Evolutionary conservation across 1,140 invertebrate species (phyloP).

Genomic region (Ruditapes philippinarum): DNA sequence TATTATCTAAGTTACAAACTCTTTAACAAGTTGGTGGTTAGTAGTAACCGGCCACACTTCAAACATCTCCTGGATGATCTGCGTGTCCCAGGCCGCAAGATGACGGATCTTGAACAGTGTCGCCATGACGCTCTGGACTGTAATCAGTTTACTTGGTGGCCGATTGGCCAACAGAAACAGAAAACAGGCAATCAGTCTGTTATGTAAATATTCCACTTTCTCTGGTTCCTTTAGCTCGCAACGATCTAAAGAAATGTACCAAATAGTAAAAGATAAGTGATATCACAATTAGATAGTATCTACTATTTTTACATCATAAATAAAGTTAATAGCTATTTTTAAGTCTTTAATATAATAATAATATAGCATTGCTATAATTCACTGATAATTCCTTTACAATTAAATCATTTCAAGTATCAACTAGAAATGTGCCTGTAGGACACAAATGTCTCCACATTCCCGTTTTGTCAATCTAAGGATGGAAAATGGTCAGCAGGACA

Average conservation of each 20-base stretch:
- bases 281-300: too few species aligned
- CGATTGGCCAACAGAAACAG: neutral
- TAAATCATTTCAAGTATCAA: too few species aligned
- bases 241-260: conserved; percentile 30
- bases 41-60: conserved; percentile 38
- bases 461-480: too few species aligned
- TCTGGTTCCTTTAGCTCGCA: neutral
- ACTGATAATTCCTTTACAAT: too few species aligned
- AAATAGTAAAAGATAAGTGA: neutral
- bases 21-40: conserved; percentile 37
- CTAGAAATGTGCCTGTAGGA: too few species aligned
- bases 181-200: conserved; percentile 29
- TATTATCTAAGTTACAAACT: too few species aligned
- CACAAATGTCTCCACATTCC: too few species aligned
- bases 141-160: neutral
- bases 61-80: conserved; percentile 44
- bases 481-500: too few species aligned
- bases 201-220: conserved; percentile 2
- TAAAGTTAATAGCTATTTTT: too few species aligned
- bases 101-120: conserved; percentile 20
- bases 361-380: too few species aligned
- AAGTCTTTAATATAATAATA: too few species aligned
- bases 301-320: too few species aligned
- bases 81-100: conserved; percentile 12
- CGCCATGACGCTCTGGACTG: neutral